Evolutionary conservation across 1,140 invertebrate species (phyloP), one percentile per base, ranked within the genome.

Genomic region (Pentalonia nigronervosa): DNA sequence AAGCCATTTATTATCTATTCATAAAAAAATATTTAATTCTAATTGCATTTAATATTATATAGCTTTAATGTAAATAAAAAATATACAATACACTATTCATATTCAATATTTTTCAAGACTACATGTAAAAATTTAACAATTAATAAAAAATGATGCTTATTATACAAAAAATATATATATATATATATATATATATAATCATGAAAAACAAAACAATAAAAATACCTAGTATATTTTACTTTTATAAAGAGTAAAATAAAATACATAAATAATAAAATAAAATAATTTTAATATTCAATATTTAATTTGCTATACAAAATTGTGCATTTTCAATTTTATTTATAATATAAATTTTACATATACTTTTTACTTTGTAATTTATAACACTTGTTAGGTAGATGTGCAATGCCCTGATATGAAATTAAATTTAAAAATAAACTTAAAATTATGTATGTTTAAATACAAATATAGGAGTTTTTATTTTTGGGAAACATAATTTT

Each of bases 1-100:
- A 90, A n/a, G 7, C 50, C 88, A 93, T 76, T 17, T 93, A 47
- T 8, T 88, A n/a, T 67, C n/a, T 45, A 47, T 60, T 2, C 93
- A 93, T 8, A 67, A 23, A 88, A 14, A 87, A 56, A 56, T 34
- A 7, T 7, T 87, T 17, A 34, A 20, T 87, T 87, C n/a, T 76
- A 0, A 76, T 76, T 17, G 17, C 30, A 76, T 34, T 67, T 76
- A 76, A n/a, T 76, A 17, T 76, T 76, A n/a, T 76, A 76, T 34
- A 76, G 4, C 11, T 76, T n/a, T 20, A 76, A n/a, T 76, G n/a
- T 76, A 76, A 76, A 76, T 67, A 67, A 30, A 30, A 76, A n/a
- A 76, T 1, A n/a, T 30, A 67, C 21, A 50, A 50, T 50, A 53
- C 21, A 53, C 53, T 53, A 7, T 53, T 21, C 53, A 53, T 53